Evolutionary conservation across 2,113 vertebrate species (phyloP).

Genomic region (Gasterosteus aculeatus): DNA sequence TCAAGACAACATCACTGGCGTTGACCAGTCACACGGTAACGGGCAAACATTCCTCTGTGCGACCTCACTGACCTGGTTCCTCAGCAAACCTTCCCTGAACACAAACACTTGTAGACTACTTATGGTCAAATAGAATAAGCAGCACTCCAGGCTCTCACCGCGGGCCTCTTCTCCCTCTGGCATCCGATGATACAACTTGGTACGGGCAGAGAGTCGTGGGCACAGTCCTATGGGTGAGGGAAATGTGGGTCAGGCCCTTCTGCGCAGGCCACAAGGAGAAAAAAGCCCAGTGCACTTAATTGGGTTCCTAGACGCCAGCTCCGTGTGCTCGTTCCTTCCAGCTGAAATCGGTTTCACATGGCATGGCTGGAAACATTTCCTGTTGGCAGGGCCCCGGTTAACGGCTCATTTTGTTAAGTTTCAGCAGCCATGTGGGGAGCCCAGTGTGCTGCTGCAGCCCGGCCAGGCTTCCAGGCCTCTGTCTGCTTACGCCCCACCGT

Average conservation of each 20-base stretch:
- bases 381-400: conserved; percentile 60
- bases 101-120: conserved; percentile 4
- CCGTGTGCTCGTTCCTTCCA: conserved; percentile 61
- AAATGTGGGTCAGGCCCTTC: conserved; percentile 69
- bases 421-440: conserved; percentile 58
- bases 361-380: conserved; percentile 77
- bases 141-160: not conserved
- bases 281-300: conserved; percentile 73
- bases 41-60: conserved; percentile 24
- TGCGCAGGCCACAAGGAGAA: conserved; percentile 43
- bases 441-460: conserved; percentile 45
- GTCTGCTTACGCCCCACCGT: conserved; percentile 30
- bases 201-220: conserved; percentile 17
- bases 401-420: conserved; percentile 68
- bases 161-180: conserved; percentile 16
- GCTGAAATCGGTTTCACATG: conserved; percentile 79
- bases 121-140: conserved; percentile 17
- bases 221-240: conserved; percentile 35
- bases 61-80: conserved; percentile 42
- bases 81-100: conserved; percentile 11
- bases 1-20: not conserved
- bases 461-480: conserved; percentile 40
- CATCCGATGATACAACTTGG: conserved; percentile 27
- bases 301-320: conserved; percentile 76
- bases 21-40: not conserved